A percentile compares a stretch with the other conserved stretches of the same genome.
phyloP scores from a whole-genome alignment of 2,113 vertebrate genomes.

The Chiloscyllium plagiosum region DNA sequence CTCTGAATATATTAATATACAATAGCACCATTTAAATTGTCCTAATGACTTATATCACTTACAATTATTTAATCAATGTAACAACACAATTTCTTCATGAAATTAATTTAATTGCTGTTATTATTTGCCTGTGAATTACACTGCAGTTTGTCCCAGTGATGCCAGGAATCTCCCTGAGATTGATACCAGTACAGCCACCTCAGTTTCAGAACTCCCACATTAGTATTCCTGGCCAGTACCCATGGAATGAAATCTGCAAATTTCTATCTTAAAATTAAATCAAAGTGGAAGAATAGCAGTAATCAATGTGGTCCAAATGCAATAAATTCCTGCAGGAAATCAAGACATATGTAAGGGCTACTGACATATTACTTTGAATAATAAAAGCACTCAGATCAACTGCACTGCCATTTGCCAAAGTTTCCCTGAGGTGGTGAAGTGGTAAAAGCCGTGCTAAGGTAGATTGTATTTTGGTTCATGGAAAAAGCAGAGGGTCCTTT shows the following conservation, averaged over 20 bases:
- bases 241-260: background rate
- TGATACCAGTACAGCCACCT: background rate
- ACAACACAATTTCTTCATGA: no score
- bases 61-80: no score
- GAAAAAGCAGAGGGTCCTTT: background rate
- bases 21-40: no score
- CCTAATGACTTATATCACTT: no score
- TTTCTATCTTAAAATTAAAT: background rate
- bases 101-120: no score
- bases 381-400: background rate
- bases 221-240: background rate
- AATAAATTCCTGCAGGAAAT: background rate
- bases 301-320: background rate
- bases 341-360: background rate
- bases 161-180: background rate
- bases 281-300: background rate
- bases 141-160: background rate
- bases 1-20: no score
- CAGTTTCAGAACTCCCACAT: background rate
- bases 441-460: background rate
- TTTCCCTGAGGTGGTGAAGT: background rate
- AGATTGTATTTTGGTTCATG: background rate
- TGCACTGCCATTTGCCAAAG: background rate
- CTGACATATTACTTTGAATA: background rate
- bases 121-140: background rate